Conservation (phyloP, 2,797 vertebrate species). For the Leptodactylus fallax region DNA sequence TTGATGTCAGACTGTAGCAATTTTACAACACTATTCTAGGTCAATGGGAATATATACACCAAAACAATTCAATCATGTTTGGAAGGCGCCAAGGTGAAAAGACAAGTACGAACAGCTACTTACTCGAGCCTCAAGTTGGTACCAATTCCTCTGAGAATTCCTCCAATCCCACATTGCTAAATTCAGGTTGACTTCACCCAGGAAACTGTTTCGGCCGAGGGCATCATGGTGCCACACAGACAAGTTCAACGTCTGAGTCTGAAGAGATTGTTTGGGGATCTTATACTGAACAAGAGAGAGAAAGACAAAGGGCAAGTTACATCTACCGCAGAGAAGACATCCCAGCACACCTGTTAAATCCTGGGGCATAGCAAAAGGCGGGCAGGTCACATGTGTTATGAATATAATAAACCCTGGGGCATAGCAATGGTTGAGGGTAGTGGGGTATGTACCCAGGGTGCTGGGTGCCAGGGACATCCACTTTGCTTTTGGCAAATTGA, state of each 20-base stretch:
- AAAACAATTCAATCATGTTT: too few species aligned
- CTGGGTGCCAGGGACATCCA: not conserved
- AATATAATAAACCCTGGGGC: too few species aligned
- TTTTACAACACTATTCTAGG: too few species aligned
- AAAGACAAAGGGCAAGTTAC: not conserved
- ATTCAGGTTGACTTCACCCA: conserved; percentile 90
- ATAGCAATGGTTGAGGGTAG: too few species aligned
- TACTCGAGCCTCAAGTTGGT: conserved; percentile 86
- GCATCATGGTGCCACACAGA: conserved; percentile 94
- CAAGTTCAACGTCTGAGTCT: conserved; percentile 83
- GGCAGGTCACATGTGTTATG: too few species aligned
- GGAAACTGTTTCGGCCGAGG: conserved; percentile 90
- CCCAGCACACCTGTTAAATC: not conserved
- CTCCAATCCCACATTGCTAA: conserved; percentile 89
- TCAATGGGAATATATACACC: too few species aligned
- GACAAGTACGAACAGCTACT: conserved; percentile 20
- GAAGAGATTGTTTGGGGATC: conserved; percentile 79
- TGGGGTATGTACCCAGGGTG: not conserved
- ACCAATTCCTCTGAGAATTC: conserved; percentile 86
- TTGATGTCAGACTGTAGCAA: too few species aligned
- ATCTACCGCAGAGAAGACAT: not conserved
- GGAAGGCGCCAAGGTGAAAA: not conserved
- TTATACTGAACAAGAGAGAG: conserved; percentile 82
- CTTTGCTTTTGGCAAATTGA: too few species aligned
- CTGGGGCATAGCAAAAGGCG: not conserved